Base-by-base conservation (phyloP, 2,113 vertebrate genomes). In the Python bivittatus region DNA sequence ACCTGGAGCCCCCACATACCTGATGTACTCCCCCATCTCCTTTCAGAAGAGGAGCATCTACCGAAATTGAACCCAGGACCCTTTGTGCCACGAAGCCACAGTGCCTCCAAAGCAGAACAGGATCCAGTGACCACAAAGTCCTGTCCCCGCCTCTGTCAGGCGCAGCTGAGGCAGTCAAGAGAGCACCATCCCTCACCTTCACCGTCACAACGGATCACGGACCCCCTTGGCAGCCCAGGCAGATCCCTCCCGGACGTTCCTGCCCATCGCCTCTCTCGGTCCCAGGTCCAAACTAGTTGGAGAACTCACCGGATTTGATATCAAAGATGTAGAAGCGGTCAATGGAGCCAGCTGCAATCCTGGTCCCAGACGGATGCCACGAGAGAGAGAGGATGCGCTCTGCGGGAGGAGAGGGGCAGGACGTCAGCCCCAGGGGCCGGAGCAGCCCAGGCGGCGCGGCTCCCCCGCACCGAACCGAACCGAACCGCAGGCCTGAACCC, bases 301-400 rank as follows among this genome's bases (percentile, higher is more conserved):
- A 0, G 0, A 25, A 90, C 89, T 96, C 94, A 99, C 99, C 99
- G 92, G 98, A 98, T 83, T 96, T 84, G 23, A 97, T 95, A 0
- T 98, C 97, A 11, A 99, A 98, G 44, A 99, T 95, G 0, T 93
- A 95, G 95, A 99, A 96, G 94, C 96, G 92, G 86, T 99, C 98
- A 22, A 98, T 97, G 97, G 98, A 99, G 12, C 99, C 99, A 0
- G 98, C 98, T 0, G 97, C 98, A 7, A 99, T 97, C 91, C 95
- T 97, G 6, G 96, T 93, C 44, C 96, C 99, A 0, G 97, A 98
- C 0, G 98, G 98, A 92, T 99, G 98, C 99, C 99, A 99, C 89
- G 98, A 98, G 38, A 99, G 96, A 91, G 98, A 99, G 22, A 99
- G 93, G 88, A 99, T 96, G 0, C 99, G 99, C 91, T 98, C 99